These are phyloP conservation scores for Chloroceryle inda DNA, from an alignment of 2,797 vertebrate species.

Conservation along the genomic window DNA sequence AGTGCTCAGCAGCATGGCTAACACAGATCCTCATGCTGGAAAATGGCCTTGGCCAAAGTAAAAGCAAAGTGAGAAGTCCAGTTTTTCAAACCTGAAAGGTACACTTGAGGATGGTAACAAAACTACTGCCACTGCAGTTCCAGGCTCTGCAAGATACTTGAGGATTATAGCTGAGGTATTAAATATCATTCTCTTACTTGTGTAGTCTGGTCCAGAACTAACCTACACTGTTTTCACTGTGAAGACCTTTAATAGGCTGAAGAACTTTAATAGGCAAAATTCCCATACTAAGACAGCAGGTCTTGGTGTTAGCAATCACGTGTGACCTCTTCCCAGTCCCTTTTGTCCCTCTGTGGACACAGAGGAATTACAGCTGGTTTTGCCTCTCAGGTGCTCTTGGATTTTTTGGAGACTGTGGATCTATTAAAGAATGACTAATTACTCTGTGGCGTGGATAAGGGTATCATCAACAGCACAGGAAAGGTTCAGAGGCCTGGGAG, in stretches of 20 bases:
- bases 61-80: too few relatives aligned
- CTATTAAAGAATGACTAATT: background rate
- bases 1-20: too few relatives aligned
- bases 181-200: background rate
- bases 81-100: rapidly evolving
- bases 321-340: background rate
- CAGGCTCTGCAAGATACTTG: background rate
- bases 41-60: too few relatives aligned
- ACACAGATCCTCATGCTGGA: too few relatives aligned
- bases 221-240: background rate
- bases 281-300: background rate
- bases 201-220: background rate
- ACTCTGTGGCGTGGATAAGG: background rate
- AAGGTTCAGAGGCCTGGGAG: rapidly evolving
- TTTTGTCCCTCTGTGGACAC: background rate
- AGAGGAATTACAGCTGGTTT: background rate
- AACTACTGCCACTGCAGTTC: background rate
- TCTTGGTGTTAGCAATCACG: rapidly evolving
- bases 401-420: background rate
- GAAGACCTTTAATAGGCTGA: background rate
- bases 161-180: rapidly evolving
- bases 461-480: background rate
- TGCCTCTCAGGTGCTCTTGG: background rate
- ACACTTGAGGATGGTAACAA: background rate
- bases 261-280: background rate